A percentile compares a stretch with the other conserved stretches of the same genome.
These are phyloP conservation scores for Plotosus lineatus DNA, from an alignment of 2,113 vertebrate species.

Conservation along the genomic window DNA sequence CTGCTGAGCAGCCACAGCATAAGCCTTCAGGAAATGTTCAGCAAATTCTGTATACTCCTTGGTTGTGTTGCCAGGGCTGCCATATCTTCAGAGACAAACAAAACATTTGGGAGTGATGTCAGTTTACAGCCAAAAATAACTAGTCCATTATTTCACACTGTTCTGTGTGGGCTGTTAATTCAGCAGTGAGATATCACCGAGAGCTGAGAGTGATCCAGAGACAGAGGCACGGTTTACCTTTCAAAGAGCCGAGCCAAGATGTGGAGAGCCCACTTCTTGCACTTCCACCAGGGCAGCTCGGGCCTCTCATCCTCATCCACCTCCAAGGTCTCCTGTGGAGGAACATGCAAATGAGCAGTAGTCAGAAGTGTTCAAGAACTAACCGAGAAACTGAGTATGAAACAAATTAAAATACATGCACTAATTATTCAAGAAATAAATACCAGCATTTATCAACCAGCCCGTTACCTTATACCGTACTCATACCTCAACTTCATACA, in stretches of 20 bases:
- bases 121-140: slow-evolving; percentile 34
- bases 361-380: background rate
- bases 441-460: too few relatives aligned
- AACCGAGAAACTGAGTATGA: background rate
- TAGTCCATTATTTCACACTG: slow-evolving; percentile 23
- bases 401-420: too few relatives aligned
- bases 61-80: slow-evolving; percentile 97
- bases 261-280: slow-evolving; percentile 99
- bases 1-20: slow-evolving; percentile 92
- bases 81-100: slow-evolving; percentile 77
- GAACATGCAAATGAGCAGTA: background rate
- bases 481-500: too few relatives aligned
- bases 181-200: slow-evolving; percentile 30
- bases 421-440: too few relatives aligned
- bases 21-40: slow-evolving; percentile 96
- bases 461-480: too few relatives aligned
- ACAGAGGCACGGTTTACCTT: slow-evolving; percentile 72
- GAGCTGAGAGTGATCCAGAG: background rate
- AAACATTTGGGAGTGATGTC: slow-evolving; percentile 1
- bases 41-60: slow-evolving; percentile 98
- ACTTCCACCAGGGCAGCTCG: slow-evolving; percentile 98
- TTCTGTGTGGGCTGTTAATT: slow-evolving; percentile 37
- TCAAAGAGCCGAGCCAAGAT: slow-evolving; percentile 97
- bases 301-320: slow-evolving; percentile 96
- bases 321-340: slow-evolving; percentile 90